phyloP scores from a whole-genome alignment of 2,797 vertebrate species.

The Mormyrops boulengeri region DNA sequence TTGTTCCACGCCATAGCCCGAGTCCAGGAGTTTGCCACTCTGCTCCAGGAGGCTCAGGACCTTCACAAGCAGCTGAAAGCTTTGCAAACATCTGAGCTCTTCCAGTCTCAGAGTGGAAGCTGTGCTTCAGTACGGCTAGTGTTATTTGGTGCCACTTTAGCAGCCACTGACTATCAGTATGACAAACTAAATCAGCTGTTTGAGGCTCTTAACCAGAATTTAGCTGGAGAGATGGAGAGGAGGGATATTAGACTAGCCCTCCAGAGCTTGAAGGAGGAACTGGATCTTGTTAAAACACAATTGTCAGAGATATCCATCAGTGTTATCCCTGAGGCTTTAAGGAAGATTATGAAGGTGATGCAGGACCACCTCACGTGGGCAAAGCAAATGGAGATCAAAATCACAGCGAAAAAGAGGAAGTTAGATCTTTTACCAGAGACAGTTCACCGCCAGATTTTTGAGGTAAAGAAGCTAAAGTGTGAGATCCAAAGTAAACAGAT shows the following conservation, averaged over 20 bases:
- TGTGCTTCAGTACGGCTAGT: slow-evolving; percentile 39
- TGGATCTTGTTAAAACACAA: slow-evolving; percentile 52
- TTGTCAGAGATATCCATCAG: slow-evolving; percentile 29
- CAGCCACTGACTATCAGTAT: slow-evolving; percentile 58
- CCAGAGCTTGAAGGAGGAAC: slow-evolving; percentile 56
- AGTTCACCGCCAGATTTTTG: slow-evolving; percentile 66
- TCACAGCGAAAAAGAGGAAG: slow-evolving; percentile 44
- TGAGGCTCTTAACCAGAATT: slow-evolving; percentile 65
- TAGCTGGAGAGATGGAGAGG: slow-evolving; percentile 72
- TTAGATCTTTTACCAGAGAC: slow-evolving; percentile 72
- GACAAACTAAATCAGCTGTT: slow-evolving; percentile 56
- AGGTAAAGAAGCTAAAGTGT: slow-evolving; percentile 60
- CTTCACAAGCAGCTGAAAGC: slow-evolving; percentile 57
- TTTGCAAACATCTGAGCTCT: slow-evolving; percentile 32
- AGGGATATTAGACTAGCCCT: slow-evolving; percentile 55
- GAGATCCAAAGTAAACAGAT: slow-evolving; percentile 59
- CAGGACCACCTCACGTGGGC: slow-evolving; percentile 68
- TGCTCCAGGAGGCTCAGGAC: slow-evolving; percentile 54
- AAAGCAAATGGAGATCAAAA: slow-evolving; percentile 57
- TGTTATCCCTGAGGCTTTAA: slow-evolving; percentile 32
- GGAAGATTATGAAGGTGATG: slow-evolving; percentile 55
- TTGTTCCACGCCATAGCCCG: slow-evolving; percentile 57
- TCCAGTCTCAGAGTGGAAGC: slow-evolving; percentile 34
- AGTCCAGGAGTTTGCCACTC: slow-evolving; percentile 50
- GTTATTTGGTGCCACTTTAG: slow-evolving; percentile 57